These are phyloP conservation scores for Tringa solitaria DNA, from an alignment of 2,113 vertebrate species.

Conservation along the genomic window DNA sequence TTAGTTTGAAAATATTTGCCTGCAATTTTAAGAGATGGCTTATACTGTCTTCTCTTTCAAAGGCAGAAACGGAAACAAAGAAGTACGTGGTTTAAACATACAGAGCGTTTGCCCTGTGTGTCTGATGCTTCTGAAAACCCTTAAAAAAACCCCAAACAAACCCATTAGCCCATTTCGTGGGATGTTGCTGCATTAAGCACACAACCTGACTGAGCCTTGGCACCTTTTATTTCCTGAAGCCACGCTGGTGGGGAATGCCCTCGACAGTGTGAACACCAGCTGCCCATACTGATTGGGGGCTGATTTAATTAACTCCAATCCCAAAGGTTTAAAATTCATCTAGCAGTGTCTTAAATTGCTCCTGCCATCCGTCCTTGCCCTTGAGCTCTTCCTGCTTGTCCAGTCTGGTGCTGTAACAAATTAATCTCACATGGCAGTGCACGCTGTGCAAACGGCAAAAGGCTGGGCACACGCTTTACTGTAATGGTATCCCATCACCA, in stretches of 20 bases:
- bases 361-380: not conserved
- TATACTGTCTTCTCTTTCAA: not conserved
- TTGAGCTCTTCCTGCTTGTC: conserved; percentile 26
- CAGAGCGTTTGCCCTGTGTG: not conserved
- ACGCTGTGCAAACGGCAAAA: not conserved
- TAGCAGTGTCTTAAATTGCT: not conserved
- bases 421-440: not conserved
- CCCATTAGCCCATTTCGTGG: not conserved
- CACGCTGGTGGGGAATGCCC: not conserved
- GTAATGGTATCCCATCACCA: not conserved
- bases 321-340: not conserved
- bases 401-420: not conserved
- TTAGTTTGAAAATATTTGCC: not conserved
- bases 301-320: not conserved
- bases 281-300: not conserved
- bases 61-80: not conserved
- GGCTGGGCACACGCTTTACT: not conserved
- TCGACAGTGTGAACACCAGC: not conserved
- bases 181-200: not conserved
- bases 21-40: not conserved
- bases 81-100: not conserved
- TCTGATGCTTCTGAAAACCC: not conserved
- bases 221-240: not conserved
- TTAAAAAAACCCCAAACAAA: not conserved
- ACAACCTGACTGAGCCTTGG: not conserved